A percentile compares a stretch with the other conserved stretches of the same genome.
Evolutionary conservation across 2,797 vertebrate species (phyloP).

Genomic region (Heteromormyrus szaboi): DNA sequence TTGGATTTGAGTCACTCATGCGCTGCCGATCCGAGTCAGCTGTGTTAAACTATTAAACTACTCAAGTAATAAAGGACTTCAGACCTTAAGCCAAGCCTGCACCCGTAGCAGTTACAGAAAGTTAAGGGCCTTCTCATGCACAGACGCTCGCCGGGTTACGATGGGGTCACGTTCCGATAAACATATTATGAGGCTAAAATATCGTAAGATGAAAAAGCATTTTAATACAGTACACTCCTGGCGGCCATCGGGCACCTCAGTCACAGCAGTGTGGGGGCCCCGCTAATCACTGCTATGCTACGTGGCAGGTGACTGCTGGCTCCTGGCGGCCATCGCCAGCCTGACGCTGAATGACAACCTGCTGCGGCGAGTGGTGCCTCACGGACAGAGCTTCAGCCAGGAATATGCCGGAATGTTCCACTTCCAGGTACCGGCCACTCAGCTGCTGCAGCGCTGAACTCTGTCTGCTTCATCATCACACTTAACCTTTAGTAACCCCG

Average conservation of each 20-base stretch:
- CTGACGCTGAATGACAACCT: constrained; percentile 65
- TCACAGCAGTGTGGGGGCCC: neutral
- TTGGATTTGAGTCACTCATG: neutral
- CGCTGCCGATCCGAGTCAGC: neutral
- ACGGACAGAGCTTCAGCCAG: constrained; percentile 56
- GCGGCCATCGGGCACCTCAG: neutral
- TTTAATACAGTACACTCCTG: neutral
- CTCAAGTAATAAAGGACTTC: neutral
- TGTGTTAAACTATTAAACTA: neutral
- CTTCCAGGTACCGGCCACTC: constrained; percentile 55
- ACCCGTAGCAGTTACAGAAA: neutral
- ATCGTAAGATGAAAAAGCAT: neutral
- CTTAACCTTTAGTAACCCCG: neutral
- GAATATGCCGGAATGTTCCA: constrained; percentile 67
- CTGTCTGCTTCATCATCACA: neutral
- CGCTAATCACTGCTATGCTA: neutral
- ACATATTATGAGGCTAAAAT: neutral
- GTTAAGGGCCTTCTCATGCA: neutral
- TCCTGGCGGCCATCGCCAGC: constrained; percentile 69
- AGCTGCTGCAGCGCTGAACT: neutral
- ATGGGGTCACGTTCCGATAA: neutral
- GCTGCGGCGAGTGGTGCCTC: constrained; percentile 66
- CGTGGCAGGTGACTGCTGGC: constrained; percentile 68
- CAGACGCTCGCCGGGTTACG: neutral
- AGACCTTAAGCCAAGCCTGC: neutral